A percentile compares a stretch with the other conserved stretches of the same genome.
These are phyloP conservation scores for Lipophrys pholis DNA, from an alignment of 2,113 vertebrate genomes.

Conservation along the genomic window DNA sequence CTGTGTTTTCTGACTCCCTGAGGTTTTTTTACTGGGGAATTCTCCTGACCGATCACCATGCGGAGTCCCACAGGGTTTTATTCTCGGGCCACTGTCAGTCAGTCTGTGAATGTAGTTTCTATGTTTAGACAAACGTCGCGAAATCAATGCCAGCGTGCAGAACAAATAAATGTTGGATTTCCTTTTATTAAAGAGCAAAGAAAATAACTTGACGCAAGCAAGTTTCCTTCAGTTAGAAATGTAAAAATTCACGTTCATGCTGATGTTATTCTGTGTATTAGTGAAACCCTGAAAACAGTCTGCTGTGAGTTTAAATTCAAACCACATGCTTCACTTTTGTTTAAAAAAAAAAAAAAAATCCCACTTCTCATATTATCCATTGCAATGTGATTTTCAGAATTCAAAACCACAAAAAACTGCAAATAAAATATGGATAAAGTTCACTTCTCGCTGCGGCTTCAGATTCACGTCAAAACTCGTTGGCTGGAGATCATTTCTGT, in stretches of 20 bases:
- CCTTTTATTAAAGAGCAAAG: too few species aligned
- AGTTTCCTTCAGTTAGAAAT: too few species aligned
- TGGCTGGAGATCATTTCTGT: not conserved
- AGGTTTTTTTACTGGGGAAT: too few species aligned
- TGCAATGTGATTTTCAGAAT: not conserved
- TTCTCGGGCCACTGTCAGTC: not conserved
- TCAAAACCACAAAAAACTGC: not conserved
- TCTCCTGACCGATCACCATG: not conserved
- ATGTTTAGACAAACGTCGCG: too few species aligned
- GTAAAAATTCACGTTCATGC: too few species aligned
- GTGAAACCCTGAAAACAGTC: not conserved
- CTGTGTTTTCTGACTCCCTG: not conserved
- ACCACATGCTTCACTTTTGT: not conserved
- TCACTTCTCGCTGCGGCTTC: slow-evolving; percentile 28
- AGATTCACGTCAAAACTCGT: not conserved
- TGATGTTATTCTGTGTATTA: not conserved
- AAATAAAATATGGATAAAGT: not conserved
- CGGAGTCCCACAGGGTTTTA: not conserved
- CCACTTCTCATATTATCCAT: not conserved
- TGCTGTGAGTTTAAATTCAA: not conserved
- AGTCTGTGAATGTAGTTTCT: not conserved
- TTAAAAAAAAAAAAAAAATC: too few species aligned
- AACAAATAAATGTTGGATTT: too few species aligned
- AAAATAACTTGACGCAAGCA: too few species aligned
- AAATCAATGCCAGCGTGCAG: too few species aligned